phyloP scores from a whole-genome alignment of 2,113 vertebrate genomes.

The Aldabrachelys gigantea region DNA sequence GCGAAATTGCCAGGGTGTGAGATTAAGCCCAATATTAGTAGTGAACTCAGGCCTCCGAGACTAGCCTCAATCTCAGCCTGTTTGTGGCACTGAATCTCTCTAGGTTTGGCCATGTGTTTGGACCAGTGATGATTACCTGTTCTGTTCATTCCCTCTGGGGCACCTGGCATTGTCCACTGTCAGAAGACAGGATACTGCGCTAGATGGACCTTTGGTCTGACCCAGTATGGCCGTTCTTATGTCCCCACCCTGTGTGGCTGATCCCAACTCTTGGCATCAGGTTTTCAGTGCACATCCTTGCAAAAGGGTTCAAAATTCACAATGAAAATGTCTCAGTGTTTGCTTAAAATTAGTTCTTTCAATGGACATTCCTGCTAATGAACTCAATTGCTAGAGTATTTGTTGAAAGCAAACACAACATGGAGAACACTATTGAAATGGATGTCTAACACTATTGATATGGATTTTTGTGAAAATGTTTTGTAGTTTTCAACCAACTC shows the following conservation, averaged over 20 bases:
- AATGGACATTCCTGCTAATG: not conserved
- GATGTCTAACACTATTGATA: not conserved
- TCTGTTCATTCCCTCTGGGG: too few relatives aligned
- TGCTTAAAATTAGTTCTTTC: not conserved
- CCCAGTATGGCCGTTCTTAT: too few relatives aligned
- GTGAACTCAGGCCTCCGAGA: not conserved
- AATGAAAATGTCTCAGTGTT: accelerated
- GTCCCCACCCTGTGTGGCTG: not conserved
- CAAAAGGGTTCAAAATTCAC: accelerated
- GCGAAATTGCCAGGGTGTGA: not conserved
- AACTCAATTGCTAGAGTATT: not conserved
- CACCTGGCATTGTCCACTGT: too few relatives aligned
- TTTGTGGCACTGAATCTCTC: not conserved
- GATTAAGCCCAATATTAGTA: not conserved
- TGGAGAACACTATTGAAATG: not conserved
- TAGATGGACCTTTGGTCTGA: too few relatives aligned
- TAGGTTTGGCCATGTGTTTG: not conserved
- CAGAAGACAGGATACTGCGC: too few relatives aligned
- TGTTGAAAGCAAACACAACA: not conserved
- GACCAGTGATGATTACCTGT: not conserved
- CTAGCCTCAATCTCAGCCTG: not conserved
- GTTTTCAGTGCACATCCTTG: accelerated
- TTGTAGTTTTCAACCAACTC: not conserved
- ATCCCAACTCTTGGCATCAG: accelerated
- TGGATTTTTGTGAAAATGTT: not conserved